A percentile compares a stretch with the other conserved stretches of the same genome.
These are phyloP conservation scores for Neotoxoptera formosana DNA, from an alignment of 1,140 invertebrate species.

Conservation along the genomic window DNA sequence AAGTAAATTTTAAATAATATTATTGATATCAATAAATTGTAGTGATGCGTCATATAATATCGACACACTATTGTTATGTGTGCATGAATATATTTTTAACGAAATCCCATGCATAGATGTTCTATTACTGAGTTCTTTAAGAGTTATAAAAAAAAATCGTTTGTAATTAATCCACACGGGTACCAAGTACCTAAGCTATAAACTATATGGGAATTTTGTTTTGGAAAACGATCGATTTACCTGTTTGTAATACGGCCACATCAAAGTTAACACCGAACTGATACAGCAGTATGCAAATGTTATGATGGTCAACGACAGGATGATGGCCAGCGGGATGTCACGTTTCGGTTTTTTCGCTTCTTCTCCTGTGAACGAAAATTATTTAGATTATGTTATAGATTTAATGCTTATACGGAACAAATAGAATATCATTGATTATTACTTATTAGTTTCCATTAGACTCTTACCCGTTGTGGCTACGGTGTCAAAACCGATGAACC, in stretches of 20 bases:
- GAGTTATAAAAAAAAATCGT: no score
- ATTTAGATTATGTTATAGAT: not conserved
- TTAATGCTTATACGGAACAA: not conserved
- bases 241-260: slow-evolving; percentile 86
- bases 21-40: no score
- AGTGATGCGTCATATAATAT: no score
- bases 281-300: slow-evolving; percentile 90
- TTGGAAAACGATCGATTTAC: slow-evolving; percentile 60
- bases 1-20: no score
- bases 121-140: no score
- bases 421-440: not conserved
- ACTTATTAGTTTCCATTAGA: not conserved
- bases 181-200: no score
- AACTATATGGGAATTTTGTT: not conserved
- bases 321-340: slow-evolving; percentile 88
- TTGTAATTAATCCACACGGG: no score
- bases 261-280: slow-evolving; percentile 85
- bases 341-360: slow-evolving; percentile 84
- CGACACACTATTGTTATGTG: no score
- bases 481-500: slow-evolving; percentile 89
- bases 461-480: slow-evolving; percentile 77
- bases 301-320: slow-evolving; percentile 80
- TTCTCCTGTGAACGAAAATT: slow-evolving; percentile 60
- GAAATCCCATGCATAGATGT: no score
- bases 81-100: no score